Evolutionary conservation across 2,797 vertebrate genomes (phyloP).

Genomic region (Falco naumanni): DNA sequence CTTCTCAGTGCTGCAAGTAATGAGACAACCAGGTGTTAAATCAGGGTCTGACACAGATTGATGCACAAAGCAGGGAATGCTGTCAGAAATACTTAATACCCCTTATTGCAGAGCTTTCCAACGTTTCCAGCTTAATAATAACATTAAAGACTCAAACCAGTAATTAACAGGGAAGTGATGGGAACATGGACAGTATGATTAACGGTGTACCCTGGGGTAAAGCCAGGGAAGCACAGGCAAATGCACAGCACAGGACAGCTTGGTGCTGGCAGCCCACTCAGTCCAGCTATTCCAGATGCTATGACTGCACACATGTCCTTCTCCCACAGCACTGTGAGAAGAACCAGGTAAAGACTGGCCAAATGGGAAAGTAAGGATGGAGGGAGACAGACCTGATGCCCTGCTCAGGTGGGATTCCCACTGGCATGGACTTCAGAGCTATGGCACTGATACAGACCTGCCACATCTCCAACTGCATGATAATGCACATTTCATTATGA

Average conservation of each 20-base stretch:
- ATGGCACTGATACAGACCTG: background rate
- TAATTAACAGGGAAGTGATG: slow-evolving; percentile 14
- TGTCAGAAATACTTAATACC: background rate
- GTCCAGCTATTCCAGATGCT: background rate
- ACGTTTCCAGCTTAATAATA: slow-evolving; percentile 12
- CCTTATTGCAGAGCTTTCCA: background rate
- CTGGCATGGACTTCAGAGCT: background rate
- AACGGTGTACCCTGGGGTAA: background rate
- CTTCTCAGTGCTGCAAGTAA: background rate
- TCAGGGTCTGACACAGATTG: background rate
- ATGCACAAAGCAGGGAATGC: background rate
- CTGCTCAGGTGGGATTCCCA: background rate
- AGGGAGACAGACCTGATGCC: fast-evolving
- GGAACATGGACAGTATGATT: background rate
- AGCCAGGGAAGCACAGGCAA: background rate
- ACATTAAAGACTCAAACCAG: background rate
- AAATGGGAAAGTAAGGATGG: background rate
- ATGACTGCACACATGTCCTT: background rate
- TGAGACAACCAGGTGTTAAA: slow-evolving; percentile 11
- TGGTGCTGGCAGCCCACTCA: background rate
- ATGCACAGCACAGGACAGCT: background rate
- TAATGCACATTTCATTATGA: background rate
- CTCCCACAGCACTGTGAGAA: background rate
- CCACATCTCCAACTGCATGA: background rate
- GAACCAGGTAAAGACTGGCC: background rate